A percentile compares a stretch with the other conserved stretches of the same genome.
Evolutionary conservation across 2,888 invertebrate species (phyloP).

Genomic region (Rhimphoctona megacephalus): DNA sequence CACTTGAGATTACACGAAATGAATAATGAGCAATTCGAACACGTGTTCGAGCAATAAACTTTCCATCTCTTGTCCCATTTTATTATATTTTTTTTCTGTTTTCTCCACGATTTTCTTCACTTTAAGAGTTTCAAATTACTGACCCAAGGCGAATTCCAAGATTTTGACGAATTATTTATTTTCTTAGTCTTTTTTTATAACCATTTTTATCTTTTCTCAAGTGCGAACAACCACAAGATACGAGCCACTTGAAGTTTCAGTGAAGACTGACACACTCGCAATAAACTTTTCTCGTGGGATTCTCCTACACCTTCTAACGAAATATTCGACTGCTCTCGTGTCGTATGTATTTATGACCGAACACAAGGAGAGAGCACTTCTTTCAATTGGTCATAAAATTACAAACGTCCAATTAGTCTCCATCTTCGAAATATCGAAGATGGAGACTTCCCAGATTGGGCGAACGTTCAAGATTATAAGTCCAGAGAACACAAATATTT

Average conservation of each 20-base stretch:
- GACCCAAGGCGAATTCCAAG: neutral
- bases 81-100: neutral
- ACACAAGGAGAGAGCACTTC: neutral
- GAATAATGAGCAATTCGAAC: slow-evolving; percentile 21
- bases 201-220: neutral
- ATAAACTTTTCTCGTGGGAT: neutral
- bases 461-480: neutral
- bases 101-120: neutral
- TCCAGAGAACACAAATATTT: neutral
- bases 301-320: neutral
- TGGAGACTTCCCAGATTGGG: neutral
- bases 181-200: neutral
- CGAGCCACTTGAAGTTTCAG: slow-evolving; percentile 16
- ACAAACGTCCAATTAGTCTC: slow-evolving; percentile 40
- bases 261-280: slow-evolving; percentile 10
- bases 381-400: slow-evolving; percentile 43
- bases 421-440: slow-evolving; percentile 29
- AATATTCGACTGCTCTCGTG: neutral
- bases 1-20: slow-evolving; percentile 1
- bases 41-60: slow-evolving; percentile 9
- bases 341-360: neutral
- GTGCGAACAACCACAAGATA: neutral
- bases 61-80: neutral
- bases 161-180: neutral
- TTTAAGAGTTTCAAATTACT: neutral